Evolutionary conservation across 2,797 vertebrate genomes (phyloP).

Genomic region (Spinus pinus): DNA sequence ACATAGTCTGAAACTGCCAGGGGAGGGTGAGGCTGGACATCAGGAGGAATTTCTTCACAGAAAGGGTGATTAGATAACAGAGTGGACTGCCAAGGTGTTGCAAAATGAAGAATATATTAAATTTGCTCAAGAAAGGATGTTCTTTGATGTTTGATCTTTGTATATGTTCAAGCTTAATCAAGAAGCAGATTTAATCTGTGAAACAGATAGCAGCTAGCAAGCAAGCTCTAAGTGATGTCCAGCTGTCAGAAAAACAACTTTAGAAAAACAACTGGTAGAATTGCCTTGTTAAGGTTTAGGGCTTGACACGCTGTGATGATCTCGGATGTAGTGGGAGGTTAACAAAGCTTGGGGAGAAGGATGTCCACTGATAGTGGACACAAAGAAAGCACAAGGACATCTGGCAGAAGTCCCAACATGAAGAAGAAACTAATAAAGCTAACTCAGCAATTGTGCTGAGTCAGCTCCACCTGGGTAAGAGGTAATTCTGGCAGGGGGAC

Average conservation of each 20-base stretch:
- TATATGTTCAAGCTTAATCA: background rate
- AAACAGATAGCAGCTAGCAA: background rate
- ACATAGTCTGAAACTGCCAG: background rate
- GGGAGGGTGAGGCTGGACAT: background rate
- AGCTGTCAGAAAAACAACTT: background rate
- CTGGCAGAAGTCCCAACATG: background rate
- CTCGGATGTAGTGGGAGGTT: background rate
- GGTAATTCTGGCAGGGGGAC: background rate
- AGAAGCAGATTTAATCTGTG: background rate
- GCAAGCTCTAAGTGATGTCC: background rate
- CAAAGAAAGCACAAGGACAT: background rate
- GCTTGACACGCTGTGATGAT: background rate
- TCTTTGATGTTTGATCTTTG: background rate
- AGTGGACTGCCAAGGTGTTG: background rate
- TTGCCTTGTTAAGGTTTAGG: background rate
- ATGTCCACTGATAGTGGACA: background rate
- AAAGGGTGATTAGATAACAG: background rate
- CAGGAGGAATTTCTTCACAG: background rate
- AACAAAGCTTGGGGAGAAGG: background rate
- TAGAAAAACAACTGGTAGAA: background rate
- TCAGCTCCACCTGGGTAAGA: background rate
- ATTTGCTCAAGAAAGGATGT: background rate
- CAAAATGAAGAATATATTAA: background rate
- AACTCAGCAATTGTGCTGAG: background rate
- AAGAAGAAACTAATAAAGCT: background rate